Conservation (phyloP, 2,113 vertebrate genomes). For the Albula goreensis region DNA sequence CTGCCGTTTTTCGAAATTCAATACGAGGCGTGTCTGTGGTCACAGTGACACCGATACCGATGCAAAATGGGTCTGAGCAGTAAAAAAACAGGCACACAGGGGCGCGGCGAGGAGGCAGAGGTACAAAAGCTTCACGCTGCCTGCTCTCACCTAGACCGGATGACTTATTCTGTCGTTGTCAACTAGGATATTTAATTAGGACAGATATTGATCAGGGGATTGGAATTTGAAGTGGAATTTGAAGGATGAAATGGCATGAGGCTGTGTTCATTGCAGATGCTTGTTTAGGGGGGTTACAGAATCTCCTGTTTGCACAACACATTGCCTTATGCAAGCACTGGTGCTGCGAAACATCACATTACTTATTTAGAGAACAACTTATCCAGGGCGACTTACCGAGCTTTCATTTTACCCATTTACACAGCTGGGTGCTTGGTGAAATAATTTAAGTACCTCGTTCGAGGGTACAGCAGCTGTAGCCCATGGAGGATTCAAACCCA, state of each 20-base stretch:
- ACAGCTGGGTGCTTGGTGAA: background rate
- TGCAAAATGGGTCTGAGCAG: background rate
- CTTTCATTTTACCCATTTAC: background rate
- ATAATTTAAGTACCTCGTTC: background rate
- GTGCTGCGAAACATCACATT: background rate
- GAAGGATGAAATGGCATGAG: background rate
- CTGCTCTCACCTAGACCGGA: no score
- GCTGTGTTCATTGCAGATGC: background rate
- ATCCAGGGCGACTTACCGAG: background rate
- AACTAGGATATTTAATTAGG: background rate
- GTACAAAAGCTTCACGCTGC: no score
- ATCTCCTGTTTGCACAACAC: background rate
- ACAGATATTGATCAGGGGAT: background rate
- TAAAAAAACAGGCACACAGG: background rate
- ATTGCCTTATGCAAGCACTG: background rate
- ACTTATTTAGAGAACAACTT: background rate
- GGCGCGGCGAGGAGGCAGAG: background rate
- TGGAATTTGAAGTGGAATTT: background rate
- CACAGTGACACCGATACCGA: background rate
- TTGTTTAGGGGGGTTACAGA: background rate
- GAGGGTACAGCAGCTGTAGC: background rate
- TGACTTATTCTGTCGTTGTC: no score
- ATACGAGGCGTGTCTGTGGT: background rate
- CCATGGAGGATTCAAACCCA: background rate
- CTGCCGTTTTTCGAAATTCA: background rate